phyloP scores from a whole-genome alignment of 2,797 vertebrate genomes.

The Rhabdophis nuchalis region DNA sequence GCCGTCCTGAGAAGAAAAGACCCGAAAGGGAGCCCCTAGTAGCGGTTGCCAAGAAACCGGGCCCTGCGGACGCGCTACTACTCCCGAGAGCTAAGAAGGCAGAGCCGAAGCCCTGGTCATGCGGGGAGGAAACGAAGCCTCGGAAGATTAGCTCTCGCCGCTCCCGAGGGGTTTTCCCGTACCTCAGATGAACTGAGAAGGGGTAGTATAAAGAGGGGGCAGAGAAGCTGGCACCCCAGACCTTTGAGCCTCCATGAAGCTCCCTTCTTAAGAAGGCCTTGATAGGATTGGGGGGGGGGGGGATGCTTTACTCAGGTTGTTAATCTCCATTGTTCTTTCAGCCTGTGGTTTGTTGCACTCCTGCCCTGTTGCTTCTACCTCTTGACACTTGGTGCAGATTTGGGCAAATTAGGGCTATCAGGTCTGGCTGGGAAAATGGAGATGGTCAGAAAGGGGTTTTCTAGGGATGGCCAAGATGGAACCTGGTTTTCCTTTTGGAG shows the following conservation, averaged over 20 bases:
- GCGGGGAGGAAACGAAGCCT: constrained; percentile 26
- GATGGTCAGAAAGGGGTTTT: background rate
- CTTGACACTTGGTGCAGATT: background rate
- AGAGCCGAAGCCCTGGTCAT: constrained; percentile 68
- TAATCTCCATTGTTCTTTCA: background rate
- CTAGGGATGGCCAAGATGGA: background rate
- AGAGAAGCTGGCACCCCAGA: background rate
- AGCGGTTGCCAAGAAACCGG: constrained; percentile 82
- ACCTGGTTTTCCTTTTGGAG: background rate
- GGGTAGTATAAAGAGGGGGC: background rate
- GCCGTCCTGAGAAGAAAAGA: constrained; percentile 78
- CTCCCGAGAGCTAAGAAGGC: constrained; percentile 73
- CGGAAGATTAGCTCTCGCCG: constrained; percentile 69
- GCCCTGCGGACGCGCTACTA: constrained; percentile 76
- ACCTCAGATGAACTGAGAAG: background rate
- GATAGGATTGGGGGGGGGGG: background rate
- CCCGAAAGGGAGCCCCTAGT: constrained; percentile 79
- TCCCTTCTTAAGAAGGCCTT: background rate
- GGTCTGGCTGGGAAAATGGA: background rate
- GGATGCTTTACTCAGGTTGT: background rate
- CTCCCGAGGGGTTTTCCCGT: constrained; percentile 20
- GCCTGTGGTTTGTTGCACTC: no score
- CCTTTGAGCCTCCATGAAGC: background rate
- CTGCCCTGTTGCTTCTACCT: background rate
- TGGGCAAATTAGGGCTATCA: background rate